A percentile compares a stretch with the other conserved stretches of the same genome.
Conservation (phyloP, 37 sponge, comb jelly and placozoan genomes). For the Halisarca cf. caerulea region DNA sequence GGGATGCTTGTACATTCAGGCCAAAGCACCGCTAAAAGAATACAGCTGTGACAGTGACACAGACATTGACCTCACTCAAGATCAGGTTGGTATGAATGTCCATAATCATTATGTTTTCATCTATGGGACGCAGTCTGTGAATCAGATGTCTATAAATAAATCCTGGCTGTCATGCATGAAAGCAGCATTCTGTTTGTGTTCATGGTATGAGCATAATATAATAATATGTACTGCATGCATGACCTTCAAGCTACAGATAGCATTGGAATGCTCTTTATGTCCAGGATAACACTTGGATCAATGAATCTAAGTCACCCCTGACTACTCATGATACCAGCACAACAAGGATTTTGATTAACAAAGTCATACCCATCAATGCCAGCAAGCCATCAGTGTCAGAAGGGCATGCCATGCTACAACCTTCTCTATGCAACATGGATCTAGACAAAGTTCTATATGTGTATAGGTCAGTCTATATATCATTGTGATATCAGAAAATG, state of each 20-base stretch:
- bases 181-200: neutral
- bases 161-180: neutral
- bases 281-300: neutral
- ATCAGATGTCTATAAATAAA: neutral
- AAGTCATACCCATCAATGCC: neutral
- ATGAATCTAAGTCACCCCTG: neutral
- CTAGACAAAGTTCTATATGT: conserved; percentile 14
- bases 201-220: neutral
- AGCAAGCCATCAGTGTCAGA: neutral
- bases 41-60: conserved; percentile 7
- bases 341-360: neutral
- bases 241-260: too few species aligned
- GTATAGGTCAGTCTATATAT: conserved; percentile 19
- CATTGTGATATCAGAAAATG: neutral
- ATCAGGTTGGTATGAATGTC: neutral
- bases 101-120: neutral
- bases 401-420: conserved; percentile 12
- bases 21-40: neutral
- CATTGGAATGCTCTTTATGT: neutral
- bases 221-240: neutral
- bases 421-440: conserved; percentile 13
- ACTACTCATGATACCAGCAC: neutral
- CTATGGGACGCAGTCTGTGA: neutral
- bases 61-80: neutral
- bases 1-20: conserved; percentile 21